Base-by-base conservation (phyloP, 2,797 vertebrate species). In the Pelodytes ibericus region DNA sequence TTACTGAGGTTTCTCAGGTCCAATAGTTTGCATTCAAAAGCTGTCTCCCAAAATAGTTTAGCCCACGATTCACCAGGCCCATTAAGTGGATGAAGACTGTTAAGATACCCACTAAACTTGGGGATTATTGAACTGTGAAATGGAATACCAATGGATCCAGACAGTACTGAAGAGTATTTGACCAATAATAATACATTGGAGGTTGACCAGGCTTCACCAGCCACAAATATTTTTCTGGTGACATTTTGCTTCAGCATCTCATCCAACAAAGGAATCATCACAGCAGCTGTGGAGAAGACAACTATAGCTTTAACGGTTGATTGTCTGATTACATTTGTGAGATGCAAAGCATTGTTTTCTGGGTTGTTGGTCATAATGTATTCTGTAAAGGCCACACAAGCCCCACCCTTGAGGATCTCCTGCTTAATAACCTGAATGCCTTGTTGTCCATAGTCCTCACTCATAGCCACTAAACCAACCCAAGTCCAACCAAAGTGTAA, bases 371-470 rank as follows among this genome's bases (percentile, higher is more conserved):
- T 94, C 27, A 93, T 92, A 27, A 96, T 88, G 1, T 87, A 93
- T 85, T 94, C 91, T 0, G 94, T 92, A 81, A 95, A 96, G 41
- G 94, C 89, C 53, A 95, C 89, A 73, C 94, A 95, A 18, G 63
- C 63, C 31, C 72, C 72, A 2, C 83, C 83, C 36, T 86, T 88
- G 70, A 95, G 93, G 39, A 94, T 89, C 63, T 89, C 82, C 79
- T 94, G 91, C 80, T 90, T 94, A 81, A 95, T 95, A 57, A 81
- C 77, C 79, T 95, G 95, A 71, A 95, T 92, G 70, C 92, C 92
- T 0, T 95, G 92, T 84, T 95, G 95, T 22, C 94, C 94, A 1
- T 95, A 95, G 75, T 95, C 94, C 6, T 95, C 94, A 16, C 91
- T 92, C 0, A 91, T 87, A 4, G 92, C 94, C 16, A 95, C 89